phyloP scores from a whole-genome alignment of 2,888 invertebrate species.

The Iselma pallidipennis region DNA sequence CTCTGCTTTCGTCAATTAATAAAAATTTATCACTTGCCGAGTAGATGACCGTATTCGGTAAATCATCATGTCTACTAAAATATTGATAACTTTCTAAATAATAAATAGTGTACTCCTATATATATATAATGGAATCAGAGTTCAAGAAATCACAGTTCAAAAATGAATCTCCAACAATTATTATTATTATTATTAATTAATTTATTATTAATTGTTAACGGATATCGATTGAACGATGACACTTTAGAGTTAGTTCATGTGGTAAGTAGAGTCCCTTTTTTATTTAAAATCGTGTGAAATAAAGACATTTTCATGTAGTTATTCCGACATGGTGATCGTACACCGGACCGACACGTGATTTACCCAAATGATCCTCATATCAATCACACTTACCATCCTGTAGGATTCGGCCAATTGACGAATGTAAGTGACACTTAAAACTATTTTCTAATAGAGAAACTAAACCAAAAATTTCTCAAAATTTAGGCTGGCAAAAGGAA shows the following conservation, averaged over 20 bases:
- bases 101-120: too few relatives aligned
- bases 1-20: too few relatives aligned
- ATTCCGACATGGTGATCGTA: constrained; percentile 77
- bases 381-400: constrained; percentile 69
- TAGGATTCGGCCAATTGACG: constrained; percentile 77
- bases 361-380: constrained; percentile 73
- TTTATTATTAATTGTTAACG: neutral
- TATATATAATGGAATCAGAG: neutral
- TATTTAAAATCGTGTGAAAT: neutral
- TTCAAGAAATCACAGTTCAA: neutral
- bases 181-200: neutral
- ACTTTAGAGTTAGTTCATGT: neutral
- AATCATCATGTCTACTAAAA: too few relatives aligned
- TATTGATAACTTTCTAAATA: neutral
- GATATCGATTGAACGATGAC: neutral
- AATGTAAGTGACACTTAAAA: constrained; percentile 59
- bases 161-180: neutral
- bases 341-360: constrained; percentile 65
- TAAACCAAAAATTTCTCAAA: neutral
- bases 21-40: neutral
- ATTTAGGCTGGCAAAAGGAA: constrained; percentile 40
- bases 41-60: neutral
- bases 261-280: neutral
- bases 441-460: too few relatives aligned
- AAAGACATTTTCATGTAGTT: constrained; percentile 55